Base-by-base conservation (phyloP, 2,113 vertebrate species). In the Danio rerio region DNA sequence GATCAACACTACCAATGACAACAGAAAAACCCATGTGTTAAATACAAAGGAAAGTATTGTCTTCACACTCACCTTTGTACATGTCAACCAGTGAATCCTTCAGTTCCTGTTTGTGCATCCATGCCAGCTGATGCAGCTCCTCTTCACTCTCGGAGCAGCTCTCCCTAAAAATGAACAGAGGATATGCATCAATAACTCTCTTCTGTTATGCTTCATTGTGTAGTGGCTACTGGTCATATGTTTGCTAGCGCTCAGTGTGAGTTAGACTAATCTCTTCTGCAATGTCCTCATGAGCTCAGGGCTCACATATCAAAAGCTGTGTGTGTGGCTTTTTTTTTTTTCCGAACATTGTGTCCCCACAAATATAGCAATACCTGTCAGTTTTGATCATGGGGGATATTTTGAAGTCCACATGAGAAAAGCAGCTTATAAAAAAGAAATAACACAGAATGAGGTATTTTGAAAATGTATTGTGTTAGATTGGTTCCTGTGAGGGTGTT, bases 91-190 rank as follows among this genome's bases (percentile, higher is more conserved):
- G 85, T 0, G 88, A 89, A 42, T 89, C 89, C 84, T 2, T 0
- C n/a, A 95, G 92, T 80, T 91, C 83, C 71, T 85, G 85, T 79
- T 84, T 91, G 5, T 80, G 59, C n/a, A 81, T 87, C 87, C 88
- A 85, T 42, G 68, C 69, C 56, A 83, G 1, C 16, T 55, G 4
- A 45, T 16, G 53, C 58, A 82, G 77, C 1, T 90, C 84, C 50
- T 82, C 75, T 77, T 85, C 66, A 75, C 80, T 82, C 81, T 83
- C 85, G 66, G 90, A 90, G 84, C 0, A 86, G 49, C 55, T 83
- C 80, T 87, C 84, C 77, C 93, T 93, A 49, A 66, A 76, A 69
- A 11, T 4, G 45, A 61, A 18, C 70, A 71, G 84, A 85, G 9
- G 47, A 74, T 8, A 59, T 21, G 56, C 49, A n/a, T 77, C n/a